These are phyloP conservation scores for Phasia obesa DNA, from an alignment of 2,888 invertebrate genomes.

Conservation along the genomic window DNA sequence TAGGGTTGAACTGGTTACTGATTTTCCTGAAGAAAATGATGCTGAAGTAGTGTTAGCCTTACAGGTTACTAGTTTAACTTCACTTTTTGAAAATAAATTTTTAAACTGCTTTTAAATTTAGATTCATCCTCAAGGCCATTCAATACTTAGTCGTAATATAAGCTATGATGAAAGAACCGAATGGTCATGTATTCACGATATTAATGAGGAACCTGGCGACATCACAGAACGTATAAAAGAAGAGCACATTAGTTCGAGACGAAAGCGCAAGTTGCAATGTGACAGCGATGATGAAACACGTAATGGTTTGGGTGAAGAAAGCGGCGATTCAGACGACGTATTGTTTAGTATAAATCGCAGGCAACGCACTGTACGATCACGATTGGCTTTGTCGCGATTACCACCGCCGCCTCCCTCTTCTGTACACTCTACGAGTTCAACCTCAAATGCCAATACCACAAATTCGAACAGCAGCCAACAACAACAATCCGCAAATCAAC, in stretches of 20 bases:
- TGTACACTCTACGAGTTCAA: constrained; percentile 50
- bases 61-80: constrained; percentile 84
- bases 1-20: constrained; percentile 94
- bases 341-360: constrained; percentile 67
- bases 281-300: constrained; percentile 74
- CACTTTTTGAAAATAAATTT: background rate
- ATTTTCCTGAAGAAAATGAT: constrained; percentile 93
- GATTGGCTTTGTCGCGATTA: constrained; percentile 54
- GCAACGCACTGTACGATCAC: constrained; percentile 60
- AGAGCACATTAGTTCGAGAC: constrained; percentile 68
- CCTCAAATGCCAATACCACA: constrained; percentile 50
- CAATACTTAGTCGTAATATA: constrained; percentile 93
- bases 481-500: constrained; percentile 59
- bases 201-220: constrained; percentile 86
- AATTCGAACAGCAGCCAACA: constrained; percentile 48
- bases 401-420: constrained; percentile 63
- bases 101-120: constrained; percentile 49
- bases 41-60: constrained; percentile 95
- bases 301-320: constrained; percentile 55
- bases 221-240: constrained; percentile 79
- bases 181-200: constrained; percentile 97
- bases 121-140: constrained; percentile 86
- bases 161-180: constrained; percentile 93
- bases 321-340: constrained; percentile 66
- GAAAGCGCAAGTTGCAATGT: constrained; percentile 73